These are phyloP conservation scores for Mormyrus proboscirostris DNA, from an alignment of 2,797 vertebrate species.

Conservation along the genomic window DNA sequence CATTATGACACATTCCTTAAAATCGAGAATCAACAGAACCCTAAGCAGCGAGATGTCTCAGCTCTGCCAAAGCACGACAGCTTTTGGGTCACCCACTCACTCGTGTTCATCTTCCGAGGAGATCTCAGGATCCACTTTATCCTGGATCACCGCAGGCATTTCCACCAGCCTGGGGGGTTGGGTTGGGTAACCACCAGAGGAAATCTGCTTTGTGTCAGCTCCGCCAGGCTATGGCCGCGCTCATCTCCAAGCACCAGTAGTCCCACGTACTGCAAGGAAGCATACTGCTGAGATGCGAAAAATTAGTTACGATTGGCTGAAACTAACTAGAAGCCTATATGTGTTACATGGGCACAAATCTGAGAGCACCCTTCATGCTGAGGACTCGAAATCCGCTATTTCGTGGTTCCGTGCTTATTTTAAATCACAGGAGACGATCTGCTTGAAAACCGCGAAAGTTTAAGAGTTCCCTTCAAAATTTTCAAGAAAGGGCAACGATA, in stretches of 20 bases:
- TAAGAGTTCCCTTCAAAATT: not conserved
- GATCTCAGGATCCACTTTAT: conserved; percentile 67
- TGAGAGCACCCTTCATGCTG: not conserved
- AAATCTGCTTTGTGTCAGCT: conserved; percentile 44
- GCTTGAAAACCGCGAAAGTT: not conserved
- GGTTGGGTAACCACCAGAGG: conserved; percentile 22
- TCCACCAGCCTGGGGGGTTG: conserved; percentile 43
- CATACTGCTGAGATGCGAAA: not conserved
- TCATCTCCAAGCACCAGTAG: conserved; percentile 29
- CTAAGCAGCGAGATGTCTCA: not conserved
- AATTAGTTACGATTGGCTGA: not conserved
- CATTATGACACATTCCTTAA: not conserved
- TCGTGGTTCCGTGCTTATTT: not conserved
- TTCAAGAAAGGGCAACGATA: not conserved
- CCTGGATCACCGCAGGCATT: conserved; percentile 75
- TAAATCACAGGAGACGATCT: not conserved
- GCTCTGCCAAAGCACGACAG: not conserved
- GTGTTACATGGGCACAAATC: not conserved
- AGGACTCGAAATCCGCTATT: not conserved
- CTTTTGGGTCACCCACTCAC: conserved; percentile 45
- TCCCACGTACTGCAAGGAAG: not conserved
- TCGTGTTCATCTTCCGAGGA: conserved; percentile 70
- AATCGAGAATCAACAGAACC: not conserved
- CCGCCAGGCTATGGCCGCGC: conserved; percentile 33
- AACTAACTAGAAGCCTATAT: not conserved